Conservation (phyloP, 2,888 invertebrate species). For the Toxonevra muliebris region DNA sequence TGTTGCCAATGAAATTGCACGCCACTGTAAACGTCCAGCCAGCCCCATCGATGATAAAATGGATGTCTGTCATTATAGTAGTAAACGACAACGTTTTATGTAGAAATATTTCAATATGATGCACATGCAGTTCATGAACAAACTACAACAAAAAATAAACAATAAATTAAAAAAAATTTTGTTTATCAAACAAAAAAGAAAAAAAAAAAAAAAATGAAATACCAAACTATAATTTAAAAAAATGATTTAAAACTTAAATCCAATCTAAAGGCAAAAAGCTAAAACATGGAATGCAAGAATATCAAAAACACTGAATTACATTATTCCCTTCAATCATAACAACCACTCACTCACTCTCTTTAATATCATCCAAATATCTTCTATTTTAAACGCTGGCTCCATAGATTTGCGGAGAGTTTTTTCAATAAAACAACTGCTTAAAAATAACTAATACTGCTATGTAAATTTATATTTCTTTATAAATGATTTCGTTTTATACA, state of each 20-base stretch:
- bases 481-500: too few species aligned
- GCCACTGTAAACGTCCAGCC: slow-evolving; percentile 76
- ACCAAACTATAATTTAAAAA: slow-evolving; percentile 7
- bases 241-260: not conserved
- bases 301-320: too few species aligned
- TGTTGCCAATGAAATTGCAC: slow-evolving; percentile 77
- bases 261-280: too few species aligned
- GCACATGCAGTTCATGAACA: slow-evolving; percentile 18
- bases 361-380: too few species aligned
- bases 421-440: too few species aligned
- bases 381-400: too few species aligned
- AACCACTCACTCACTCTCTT: too few species aligned
- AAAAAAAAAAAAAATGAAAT: not conserved
- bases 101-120: slow-evolving; percentile 56
- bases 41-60: slow-evolving; percentile 77
- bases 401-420: too few species aligned
- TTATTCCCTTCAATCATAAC: too few species aligned
- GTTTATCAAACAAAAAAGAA: slow-evolving; percentile 4
- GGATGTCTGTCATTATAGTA: slow-evolving; percentile 78
- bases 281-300: too few species aligned
- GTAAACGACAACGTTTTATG: slow-evolving; percentile 77
- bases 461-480: too few species aligned
- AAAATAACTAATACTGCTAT: too few species aligned
- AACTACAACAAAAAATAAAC: slow-evolving; percentile 6
- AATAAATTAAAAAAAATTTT: slow-evolving; percentile 8